Conservation (phyloP, 2,888 invertebrate species). For the Spialia ferax region DNA sequence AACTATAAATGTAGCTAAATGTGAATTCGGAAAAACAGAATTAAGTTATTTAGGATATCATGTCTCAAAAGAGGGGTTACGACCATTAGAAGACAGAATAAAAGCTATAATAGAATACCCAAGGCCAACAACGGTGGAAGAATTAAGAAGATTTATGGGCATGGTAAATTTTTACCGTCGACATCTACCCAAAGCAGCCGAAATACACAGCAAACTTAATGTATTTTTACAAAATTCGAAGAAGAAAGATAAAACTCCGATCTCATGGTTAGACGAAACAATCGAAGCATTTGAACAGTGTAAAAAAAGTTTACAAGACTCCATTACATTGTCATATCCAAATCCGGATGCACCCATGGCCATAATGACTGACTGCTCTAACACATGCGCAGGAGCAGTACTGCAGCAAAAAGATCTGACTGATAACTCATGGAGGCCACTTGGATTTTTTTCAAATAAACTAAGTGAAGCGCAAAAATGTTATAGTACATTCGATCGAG, state of each 20-base stretch:
- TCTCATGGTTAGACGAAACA: not conserved
- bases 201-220: not conserved
- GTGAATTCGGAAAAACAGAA: not conserved
- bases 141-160: not conserved
- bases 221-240: not conserved
- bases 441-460: constrained; percentile 14
- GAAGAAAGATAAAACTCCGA: not conserved
- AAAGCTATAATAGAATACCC: not conserved
- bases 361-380: not conserved
- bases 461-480: constrained; percentile 25
- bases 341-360: constrained; percentile 16
- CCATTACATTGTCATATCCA: constrained; percentile 26
- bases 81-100: not conserved
- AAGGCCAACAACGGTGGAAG: not conserved
- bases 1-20: not conserved
- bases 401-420: constrained; percentile 28
- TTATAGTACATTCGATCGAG: constrained; percentile 32
- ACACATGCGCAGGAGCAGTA: constrained; percentile 16
- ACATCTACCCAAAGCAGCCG: constrained; percentile 10
- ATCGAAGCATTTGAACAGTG: constrained; percentile 31
- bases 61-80: not conserved
- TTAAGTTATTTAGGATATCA: not conserved
- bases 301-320: constrained; percentile 27
- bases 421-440: constrained; percentile 25
- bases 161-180: not conserved